Evolutionary conservation across 2,113 vertebrate species (phyloP), one percentile per base, ranked within the genome.

Genomic region (Eulacestoma nigropectus): DNA sequence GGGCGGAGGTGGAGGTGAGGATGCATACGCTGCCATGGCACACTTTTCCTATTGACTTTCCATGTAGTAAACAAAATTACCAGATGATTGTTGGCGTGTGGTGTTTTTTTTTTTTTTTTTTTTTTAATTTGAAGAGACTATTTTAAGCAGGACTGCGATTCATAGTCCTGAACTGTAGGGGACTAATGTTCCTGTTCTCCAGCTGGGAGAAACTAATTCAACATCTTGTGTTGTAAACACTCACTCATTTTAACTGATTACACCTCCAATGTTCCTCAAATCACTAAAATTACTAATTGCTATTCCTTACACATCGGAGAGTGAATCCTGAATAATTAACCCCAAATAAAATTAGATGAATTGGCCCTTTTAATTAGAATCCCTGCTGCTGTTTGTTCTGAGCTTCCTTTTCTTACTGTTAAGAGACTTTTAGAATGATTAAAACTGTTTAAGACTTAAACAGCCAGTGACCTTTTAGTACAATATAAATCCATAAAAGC

Each of bases 281-380:
- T 98, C 98, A 98, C 98, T 98, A 97, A 99, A 99, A 99, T 99
- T 98, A 98, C 98, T 98, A 98, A 99, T 99, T 99, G 98, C 98
- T 98, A 99, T 99, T 99, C 98, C 98, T 98, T 98, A 98, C 98
- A 98, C 98, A 98, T 98, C 98, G 98, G 98, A 98, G 98, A 97
- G 98, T 98, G 98, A 98, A 98, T 99, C 98, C 98, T 98, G 98
- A 98, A 98, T 99, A 99, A 99, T 99, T 98, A 98, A 98, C 98
- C 98, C 98, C 98, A 98, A 99, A 99, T 99, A 99, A 99, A 99
- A 99, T 98, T 98, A 98, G 98, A 98, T 98, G 98, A 98, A 98
- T 98, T 98, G 98, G 98, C 98, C 97, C 97, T 98, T 98, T 98
- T 99, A 99, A 98, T 98, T 98, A 98, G 98, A 99, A 98, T 98